Evolutionary conservation across 2,113 vertebrate genomes (phyloP).

Genomic region (Lynx canadensis): DNA sequence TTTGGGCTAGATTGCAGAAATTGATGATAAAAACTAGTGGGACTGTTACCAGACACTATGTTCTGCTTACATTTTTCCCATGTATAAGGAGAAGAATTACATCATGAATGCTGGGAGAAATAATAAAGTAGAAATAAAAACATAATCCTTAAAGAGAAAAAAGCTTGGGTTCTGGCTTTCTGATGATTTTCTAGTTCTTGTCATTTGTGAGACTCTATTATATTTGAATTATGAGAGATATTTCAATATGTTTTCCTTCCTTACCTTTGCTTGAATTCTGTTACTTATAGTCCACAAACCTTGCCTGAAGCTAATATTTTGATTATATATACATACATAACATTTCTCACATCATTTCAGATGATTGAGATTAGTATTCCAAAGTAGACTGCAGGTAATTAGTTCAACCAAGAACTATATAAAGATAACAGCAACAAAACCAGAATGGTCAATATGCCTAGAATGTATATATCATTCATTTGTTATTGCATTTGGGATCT

Average conservation of each 20-base stretch:
- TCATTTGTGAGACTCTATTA: neutral
- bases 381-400: neutral
- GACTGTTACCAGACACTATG: accelerated
- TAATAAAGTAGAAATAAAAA: neutral
- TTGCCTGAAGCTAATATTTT: neutral
- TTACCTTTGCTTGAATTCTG: neutral
- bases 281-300: neutral
- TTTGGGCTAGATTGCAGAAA: neutral
- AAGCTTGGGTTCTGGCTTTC: neutral
- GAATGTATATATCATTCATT: neutral
- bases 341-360: neutral
- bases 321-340: neutral
- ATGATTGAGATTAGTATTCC: neutral
- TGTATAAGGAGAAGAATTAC: neutral
- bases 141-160: neutral
- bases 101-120: neutral
- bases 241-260: neutral
- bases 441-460: neutral
- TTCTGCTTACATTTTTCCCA: neutral
- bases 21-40: neutral
- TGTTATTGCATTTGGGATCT: neutral
- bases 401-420: neutral
- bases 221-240: neutral
- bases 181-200: neutral
- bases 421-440: neutral